Evolutionary conservation across 2,888 invertebrate species (phyloP).

Genomic region (Carcina quercana): DNA sequence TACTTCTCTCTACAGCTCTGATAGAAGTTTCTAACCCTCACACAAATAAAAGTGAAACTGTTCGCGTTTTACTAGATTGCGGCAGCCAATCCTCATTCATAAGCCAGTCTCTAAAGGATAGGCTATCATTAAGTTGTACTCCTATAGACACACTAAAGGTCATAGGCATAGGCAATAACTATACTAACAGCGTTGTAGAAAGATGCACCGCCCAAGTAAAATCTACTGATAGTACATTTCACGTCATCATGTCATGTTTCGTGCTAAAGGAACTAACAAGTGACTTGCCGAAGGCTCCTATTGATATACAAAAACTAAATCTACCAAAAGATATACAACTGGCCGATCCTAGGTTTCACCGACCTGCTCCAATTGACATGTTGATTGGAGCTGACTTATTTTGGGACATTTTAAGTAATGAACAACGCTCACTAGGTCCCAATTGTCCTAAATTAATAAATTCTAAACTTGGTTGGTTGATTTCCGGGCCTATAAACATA

Average conservation of each 20-base stretch:
- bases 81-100: slow-evolving; percentile 3
- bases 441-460: slow-evolving; percentile 14
- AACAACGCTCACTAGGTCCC: slow-evolving; percentile 17
- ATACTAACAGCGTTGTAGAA: slow-evolving; percentile 9
- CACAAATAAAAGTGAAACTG: slow-evolving; percentile 5
- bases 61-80: slow-evolving; percentile 9
- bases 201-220: slow-evolving; percentile 10
- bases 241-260: slow-evolving; percentile 11
- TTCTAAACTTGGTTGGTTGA: slow-evolving; percentile 21
- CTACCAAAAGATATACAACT: slow-evolving; percentile 11
- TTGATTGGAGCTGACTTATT: slow-evolving; percentile 17
- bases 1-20: slow-evolving; percentile 12
- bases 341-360: slow-evolving; percentile 15
- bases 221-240: slow-evolving; percentile 12
- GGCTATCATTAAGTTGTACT: slow-evolving; percentile 6
- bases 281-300: slow-evolving; percentile 7
- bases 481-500: slow-evolving; percentile 18
- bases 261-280: slow-evolving; percentile 16
- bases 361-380: slow-evolving; percentile 11
- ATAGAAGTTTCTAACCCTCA: slow-evolving; percentile 14
- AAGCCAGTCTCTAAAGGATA: slow-evolving; percentile 5
- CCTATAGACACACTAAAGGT: slow-evolving; percentile 9
- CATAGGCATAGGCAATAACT: slow-evolving; percentile 15
- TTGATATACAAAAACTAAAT: slow-evolving; percentile 8
- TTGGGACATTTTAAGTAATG: slow-evolving; percentile 18